Evolutionary conservation across 2,888 invertebrate species (phyloP).

Genomic region (Dasypolia templi): DNA sequence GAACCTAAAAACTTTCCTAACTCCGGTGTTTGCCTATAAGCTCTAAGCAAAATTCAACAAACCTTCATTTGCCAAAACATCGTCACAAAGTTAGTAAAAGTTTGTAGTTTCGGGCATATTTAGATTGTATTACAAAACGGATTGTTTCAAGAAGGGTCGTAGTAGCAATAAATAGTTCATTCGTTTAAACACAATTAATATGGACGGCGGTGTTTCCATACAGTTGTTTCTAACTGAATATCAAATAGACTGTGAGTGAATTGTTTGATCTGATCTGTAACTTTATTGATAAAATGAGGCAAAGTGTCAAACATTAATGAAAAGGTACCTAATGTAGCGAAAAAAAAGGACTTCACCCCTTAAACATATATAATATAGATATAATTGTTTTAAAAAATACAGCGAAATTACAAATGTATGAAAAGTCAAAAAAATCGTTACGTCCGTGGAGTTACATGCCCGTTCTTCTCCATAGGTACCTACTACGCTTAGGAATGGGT

Average conservation of each 20-base stretch:
- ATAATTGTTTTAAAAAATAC: no score
- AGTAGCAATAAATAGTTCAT: slow-evolving; percentile 52
- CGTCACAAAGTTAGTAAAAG: slow-evolving; percentile 45
- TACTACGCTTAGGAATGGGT: no score
- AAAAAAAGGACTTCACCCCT: no score
- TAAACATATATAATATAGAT: no score
- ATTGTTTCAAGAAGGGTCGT: slow-evolving; percentile 43
- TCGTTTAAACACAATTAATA: slow-evolving; percentile 39
- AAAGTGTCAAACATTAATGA: no score
- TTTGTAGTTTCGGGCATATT: slow-evolving; percentile 39
- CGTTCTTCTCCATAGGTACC: no score
- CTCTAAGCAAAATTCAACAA: slow-evolving; percentile 31
- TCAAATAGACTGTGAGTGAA: slow-evolving; percentile 11
- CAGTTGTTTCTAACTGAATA: slow-evolving; percentile 47
- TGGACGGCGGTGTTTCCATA: slow-evolving; percentile 27
- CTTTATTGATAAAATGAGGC: neutral
- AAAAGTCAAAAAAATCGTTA: no score
- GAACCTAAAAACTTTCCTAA: slow-evolving; percentile 43
- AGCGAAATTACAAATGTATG: no score
- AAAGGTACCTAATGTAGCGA: no score
- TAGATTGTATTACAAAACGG: slow-evolving; percentile 54
- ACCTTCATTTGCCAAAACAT: slow-evolving; percentile 38
- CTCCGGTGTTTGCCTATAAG: slow-evolving; percentile 29
- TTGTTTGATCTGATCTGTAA: slow-evolving; percentile 41
- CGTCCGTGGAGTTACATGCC: no score